These are phyloP conservation scores for Salarias fasciatus DNA, from an alignment of 2,797 vertebrate species.

Conservation along the genomic window DNA sequence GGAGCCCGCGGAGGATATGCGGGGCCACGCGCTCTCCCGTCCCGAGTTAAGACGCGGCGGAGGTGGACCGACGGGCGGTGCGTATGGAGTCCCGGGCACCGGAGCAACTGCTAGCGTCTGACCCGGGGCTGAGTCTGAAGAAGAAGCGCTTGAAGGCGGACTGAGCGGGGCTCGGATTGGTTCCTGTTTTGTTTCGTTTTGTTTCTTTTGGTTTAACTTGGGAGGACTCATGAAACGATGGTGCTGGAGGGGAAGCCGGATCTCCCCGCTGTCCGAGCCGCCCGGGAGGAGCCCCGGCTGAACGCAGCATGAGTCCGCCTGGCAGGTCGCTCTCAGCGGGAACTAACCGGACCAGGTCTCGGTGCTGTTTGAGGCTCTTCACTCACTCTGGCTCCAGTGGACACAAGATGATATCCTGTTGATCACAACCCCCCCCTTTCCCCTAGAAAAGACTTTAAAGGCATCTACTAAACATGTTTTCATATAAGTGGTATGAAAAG, in stretches of 20 bases:
- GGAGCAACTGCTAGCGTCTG: constrained; percentile 66
- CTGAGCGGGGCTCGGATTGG: constrained; percentile 22
- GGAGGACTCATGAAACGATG: constrained; percentile 87
- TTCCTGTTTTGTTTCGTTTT: constrained; percentile 18
- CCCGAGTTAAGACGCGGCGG: constrained; percentile 65
- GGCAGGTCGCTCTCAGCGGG: constrained; percentile 67
- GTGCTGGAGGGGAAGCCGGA: constrained; percentile 82
- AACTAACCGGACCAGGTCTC: constrained; percentile 61
- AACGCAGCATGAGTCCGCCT: constrained; percentile 81
- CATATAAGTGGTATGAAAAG: constrained; percentile 30
- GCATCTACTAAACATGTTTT: constrained; percentile 30
- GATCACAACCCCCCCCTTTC: constrained; percentile 18
- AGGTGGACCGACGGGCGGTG: constrained; percentile 75
- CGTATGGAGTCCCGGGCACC: constrained; percentile 69
- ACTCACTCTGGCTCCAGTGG: constrained; percentile 50
- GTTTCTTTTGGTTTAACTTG: constrained; percentile 43
- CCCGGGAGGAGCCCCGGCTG: constrained; percentile 78
- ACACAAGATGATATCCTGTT: constrained; percentile 61
- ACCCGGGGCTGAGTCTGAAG: constrained; percentile 71
- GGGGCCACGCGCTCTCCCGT: constrained; percentile 44
- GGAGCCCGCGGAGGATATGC: constrained; percentile 45
- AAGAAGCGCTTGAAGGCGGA: constrained; percentile 79
- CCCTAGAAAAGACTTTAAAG: constrained; percentile 22
- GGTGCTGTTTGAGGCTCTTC: constrained; percentile 59
- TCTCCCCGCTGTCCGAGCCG: constrained; percentile 85